Evolutionary conservation across 92 coral and sea anemone genomes (phyloP), one percentile per base, ranked within the genome.

Genomic region (Zoanthus sansibaricus): DNA sequence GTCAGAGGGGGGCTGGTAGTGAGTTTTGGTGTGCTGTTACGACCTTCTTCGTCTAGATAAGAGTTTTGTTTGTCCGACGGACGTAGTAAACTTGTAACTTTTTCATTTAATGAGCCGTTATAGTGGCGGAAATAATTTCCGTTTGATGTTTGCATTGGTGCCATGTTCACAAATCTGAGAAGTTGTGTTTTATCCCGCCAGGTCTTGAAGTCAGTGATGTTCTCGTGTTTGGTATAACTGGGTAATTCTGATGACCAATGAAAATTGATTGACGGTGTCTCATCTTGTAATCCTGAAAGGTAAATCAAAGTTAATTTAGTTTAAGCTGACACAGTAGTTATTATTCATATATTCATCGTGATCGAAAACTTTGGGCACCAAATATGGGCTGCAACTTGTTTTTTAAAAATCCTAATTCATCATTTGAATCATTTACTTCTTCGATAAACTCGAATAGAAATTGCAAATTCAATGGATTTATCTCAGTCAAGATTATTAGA

Each of bases 11-110:
- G 85, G 9, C 73, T 66, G 47, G 85, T 45, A 42, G 51, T 15
- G 54, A 80, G 45, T 16, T 16, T 46, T 6, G 85, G 85, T 25
- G 75, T 66, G 59, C 85, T 66, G 85, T 74, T 80, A 71, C 55
- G 37, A 18, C 72, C 51, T 37, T 74, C 66, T 18, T 18, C 17
- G 21, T 80, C 15, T 46, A 37, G 32, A 47, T 13, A 31, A 45
- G 56, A 37, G 46, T 25, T 33, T 47, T 80, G 85, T 45, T 64
- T 67, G 18, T 66, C 56, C 14, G 44, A 80, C 6, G 44, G 75
- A 25, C n/a, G 72, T 12, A n/a, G 42, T 79, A 80, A 46, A 62
- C 73, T 66, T 14, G 9, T 46, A 10, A n/a, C 21, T 12, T 80
- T 32, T 80, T 54, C 64, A 45, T 21, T 80, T 21, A 14, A 7